These are phyloP conservation scores for Epiblema foenella DNA, from an alignment of 2,888 invertebrate species.

Conservation along the genomic window DNA sequence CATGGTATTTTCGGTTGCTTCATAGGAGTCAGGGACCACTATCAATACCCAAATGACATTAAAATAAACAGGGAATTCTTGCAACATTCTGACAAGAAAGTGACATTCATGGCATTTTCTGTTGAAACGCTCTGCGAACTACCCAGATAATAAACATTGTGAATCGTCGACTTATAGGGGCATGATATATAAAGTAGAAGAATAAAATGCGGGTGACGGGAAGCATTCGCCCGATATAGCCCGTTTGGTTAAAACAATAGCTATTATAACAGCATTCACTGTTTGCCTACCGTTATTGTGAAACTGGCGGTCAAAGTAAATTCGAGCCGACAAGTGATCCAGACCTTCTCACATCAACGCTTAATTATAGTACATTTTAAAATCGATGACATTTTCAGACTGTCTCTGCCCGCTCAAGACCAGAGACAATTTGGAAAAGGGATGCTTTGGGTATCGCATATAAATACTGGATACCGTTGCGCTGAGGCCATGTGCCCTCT, in stretches of 20 bases:
- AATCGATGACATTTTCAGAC: no score
- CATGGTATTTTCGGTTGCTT: no score
- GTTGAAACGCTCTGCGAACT: background rate
- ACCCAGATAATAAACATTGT: background rate
- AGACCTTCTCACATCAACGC: no score
- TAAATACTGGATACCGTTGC: no score
- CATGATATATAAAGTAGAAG: constrained; percentile 12
- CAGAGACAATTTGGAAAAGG: background rate
- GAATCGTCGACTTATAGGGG: constrained; percentile 18
- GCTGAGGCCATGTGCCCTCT: background rate
- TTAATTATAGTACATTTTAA: no score
- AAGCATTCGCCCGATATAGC: constrained; percentile 46
- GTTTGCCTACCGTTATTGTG: background rate
- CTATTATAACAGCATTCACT: constrained; percentile 9
- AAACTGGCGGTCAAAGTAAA: constrained; percentile 5
- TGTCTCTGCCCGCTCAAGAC: no score
- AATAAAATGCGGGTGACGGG: constrained; percentile 58
- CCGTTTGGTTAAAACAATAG: constrained; percentile 30
- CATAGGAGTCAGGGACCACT: no score
- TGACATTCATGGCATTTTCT: no score
- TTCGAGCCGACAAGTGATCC: background rate
- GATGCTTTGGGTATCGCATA: no score
- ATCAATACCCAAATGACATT: no score
- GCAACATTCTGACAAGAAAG: no score
- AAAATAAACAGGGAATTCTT: no score